Base-by-base conservation (phyloP, 2,888 invertebrate species). In the Synergus laeviventris region DNA sequence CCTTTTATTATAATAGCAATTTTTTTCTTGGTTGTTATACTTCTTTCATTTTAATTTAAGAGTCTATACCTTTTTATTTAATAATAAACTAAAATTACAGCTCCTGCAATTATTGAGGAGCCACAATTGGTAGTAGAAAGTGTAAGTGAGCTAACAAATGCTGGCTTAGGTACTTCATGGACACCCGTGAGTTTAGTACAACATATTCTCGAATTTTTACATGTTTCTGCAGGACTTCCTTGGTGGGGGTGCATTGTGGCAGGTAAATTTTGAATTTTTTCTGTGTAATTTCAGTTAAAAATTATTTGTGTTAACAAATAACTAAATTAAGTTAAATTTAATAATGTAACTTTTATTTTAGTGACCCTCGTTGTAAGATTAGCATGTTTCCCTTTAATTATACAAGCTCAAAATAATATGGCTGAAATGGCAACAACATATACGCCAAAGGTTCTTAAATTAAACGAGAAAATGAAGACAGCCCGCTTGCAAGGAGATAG, bases 171-270 rank as follows among this genome's bases (percentile, higher is more conserved):
- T 1, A 95, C 96, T 38, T 96, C 95, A 94, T 84, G 73, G 16
- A 92, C 93, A 18, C 98, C 98, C 0, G 93, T 95, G 0, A 98
- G 98, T 0, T 89, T 97, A 7, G 93, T 97, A 16, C 97, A 98
- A 90, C 93, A 94, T 64, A 93, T 93, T 80, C 92, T 99, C 85
- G 98, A 99, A 91, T 95, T 92, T 86, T 84, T 98, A 56, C 99
- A 99, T 88, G 93, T 96, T n/a, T 91, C 93, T 0, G 91, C 93
- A 14, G 97, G 95, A 84, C 82, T 99, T 14, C 99, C 99, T 0
- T 99, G 99, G 99, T 99, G 98, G 98, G 94, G 93, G 54, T 92
- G 96, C 14, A 98, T 99, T 84, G 92, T 95, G 2, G 91, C 95
- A 75, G 96, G 95, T 94, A 91, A 85, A 78, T 84, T 66, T 59